Base-by-base conservation (phyloP, 2,113 vertebrate species). In the Alligator mississippiensis region DNA sequence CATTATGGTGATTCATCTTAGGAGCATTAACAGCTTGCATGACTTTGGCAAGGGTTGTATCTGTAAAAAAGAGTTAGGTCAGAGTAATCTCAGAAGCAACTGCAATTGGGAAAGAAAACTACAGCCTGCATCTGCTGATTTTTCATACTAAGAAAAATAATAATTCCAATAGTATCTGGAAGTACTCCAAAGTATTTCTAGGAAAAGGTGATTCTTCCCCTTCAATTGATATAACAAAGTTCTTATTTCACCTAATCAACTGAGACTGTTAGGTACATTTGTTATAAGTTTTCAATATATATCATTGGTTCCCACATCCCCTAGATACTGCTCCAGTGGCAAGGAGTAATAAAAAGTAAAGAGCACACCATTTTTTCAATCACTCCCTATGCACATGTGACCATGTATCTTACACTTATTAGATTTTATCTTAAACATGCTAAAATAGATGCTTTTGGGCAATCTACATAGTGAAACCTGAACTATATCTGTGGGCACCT, bases 21-120 rank as follows among this genome's bases (percentile, higher is more conserved):
- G 2, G 5, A 83, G 22, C 27, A 72, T 63, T 2, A 3, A 5
- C 77, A 24, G 16, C 13, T 9, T 0, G 0, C 27, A 79, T 25
- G 11, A 13, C 15, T 18, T 83, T 74, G 25, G n/a, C 17, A 81
- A 86, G 64, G 22, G 2, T 38, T 66, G 22, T 17, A 89, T 8
- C 11, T 60, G 1, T 27, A 18, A 11, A 24, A 25, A 79, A 62
- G 47, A 68, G 3, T 0, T 24, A 68, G 57, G n/a, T 16, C 11
- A n/a, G 70, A 82, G 25, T 5, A 68, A 4, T 19, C 80, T 24
- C 62, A 88, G 28, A 30, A 94, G 1, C 22, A 79, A 15, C 28
- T 93, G 24, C 82, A 68, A 28, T 9, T 72, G 25, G 75, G 77
- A 3, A 12, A 89, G 6, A 8, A 2, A 62, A 57, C 47, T 68